Evolutionary conservation across 2,797 vertebrate species (phyloP).

Genomic region (Pseudochaenichthys georgianus): DNA sequence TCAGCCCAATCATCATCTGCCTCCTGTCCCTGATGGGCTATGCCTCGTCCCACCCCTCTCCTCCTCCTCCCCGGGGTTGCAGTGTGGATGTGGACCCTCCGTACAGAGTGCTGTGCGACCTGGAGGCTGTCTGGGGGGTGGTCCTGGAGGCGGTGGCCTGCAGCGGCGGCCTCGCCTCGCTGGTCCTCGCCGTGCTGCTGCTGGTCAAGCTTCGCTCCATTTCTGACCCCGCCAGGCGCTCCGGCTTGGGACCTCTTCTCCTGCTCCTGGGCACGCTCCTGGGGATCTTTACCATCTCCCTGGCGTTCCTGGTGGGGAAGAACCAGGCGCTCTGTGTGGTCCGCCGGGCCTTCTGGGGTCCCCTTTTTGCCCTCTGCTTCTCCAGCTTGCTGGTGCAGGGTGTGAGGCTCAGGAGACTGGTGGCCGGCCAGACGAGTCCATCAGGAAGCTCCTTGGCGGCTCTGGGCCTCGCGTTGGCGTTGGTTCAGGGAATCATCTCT

Average conservation of each 20-base stretch:
- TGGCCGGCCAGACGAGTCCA: slow-evolving; percentile 88
- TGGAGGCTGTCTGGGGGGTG: slow-evolving; percentile 96
- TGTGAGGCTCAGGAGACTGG: slow-evolving; percentile 90
- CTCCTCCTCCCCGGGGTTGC: slow-evolving; percentile 91
- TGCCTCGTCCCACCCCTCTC: slow-evolving; percentile 86
- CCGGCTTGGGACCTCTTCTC: slow-evolving; percentile 91
- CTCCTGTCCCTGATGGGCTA: slow-evolving; percentile 87
- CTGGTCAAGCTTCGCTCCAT: slow-evolving; percentile 90
- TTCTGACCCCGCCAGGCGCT: slow-evolving; percentile 91
- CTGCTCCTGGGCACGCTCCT: slow-evolving; percentile 92
- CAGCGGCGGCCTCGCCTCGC: slow-evolving; percentile 88
- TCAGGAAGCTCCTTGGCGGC: slow-evolving; percentile 84
- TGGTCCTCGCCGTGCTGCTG: slow-evolving; percentile 90
- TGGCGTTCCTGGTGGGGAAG: slow-evolving; percentile 94
- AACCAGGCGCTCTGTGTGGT: slow-evolving; percentile 91
- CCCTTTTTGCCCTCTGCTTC: slow-evolving; percentile 95
- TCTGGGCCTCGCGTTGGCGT: slow-evolving; percentile 87
- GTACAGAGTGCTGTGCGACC: slow-evolving; percentile 93
- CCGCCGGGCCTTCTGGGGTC: slow-evolving; percentile 94
- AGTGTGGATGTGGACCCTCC: slow-evolving; percentile 89
- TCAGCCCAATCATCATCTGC: slow-evolving; percentile 81
- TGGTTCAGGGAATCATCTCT: slow-evolving; percentile 95
- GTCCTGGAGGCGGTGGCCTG: slow-evolving; percentile 94
- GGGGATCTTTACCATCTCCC: slow-evolving; percentile 92
- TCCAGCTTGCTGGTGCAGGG: slow-evolving; percentile 95